Base-by-base conservation (phyloP, 2,113 vertebrate genomes). In the Hepsetus odoe region DNA sequence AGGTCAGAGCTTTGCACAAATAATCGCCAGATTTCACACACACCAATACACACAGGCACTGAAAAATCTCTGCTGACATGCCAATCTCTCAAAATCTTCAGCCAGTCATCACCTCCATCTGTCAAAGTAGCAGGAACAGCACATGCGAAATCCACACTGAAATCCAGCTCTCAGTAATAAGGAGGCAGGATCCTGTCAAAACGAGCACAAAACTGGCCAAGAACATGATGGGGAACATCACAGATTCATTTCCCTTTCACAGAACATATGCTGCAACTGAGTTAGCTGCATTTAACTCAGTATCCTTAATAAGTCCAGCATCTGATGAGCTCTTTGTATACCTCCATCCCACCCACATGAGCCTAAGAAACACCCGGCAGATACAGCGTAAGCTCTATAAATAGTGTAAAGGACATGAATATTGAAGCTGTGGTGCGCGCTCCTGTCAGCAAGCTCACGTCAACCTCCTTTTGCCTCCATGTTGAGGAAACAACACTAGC, bases 331-430 rank as follows among this genome's bases (percentile, higher is more conserved):
- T 18, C 30, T 67, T 51, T 33, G 33, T 76, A 76, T 72, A 79
- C 30, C 32, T 71, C 61, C 24, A 65, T n/a, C 22, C 72, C 73
- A 61, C 82, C 82, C 77, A 68, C 71, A 4, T 13, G 16, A 24
- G n/a, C 22, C 44, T 51, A 51, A 26, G 44, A 35, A 53, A 46
- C 67, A 61, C 58, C 59, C 33, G 70, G 66, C 67, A 68, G 32
- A 71, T 69, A 40, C 33, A 46, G 62, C 67, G 64, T 35, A 53
- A 70, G n/a, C 40, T 73, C 84, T 88, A 90, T 88, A 89, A 87
- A 87, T 88, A 90, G 72, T 55, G 38, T 13, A 49, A 62, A 53
- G 3, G 79, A 44, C 32, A 46, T 72, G 64, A 88, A 84, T 77
- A 77, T 76, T 80, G 68, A 83, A 67, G 55, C 26, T 65, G 20